These are phyloP conservation scores for Xylocampa areola DNA, from an alignment of 2,888 invertebrate species.

Conservation along the genomic window DNA sequence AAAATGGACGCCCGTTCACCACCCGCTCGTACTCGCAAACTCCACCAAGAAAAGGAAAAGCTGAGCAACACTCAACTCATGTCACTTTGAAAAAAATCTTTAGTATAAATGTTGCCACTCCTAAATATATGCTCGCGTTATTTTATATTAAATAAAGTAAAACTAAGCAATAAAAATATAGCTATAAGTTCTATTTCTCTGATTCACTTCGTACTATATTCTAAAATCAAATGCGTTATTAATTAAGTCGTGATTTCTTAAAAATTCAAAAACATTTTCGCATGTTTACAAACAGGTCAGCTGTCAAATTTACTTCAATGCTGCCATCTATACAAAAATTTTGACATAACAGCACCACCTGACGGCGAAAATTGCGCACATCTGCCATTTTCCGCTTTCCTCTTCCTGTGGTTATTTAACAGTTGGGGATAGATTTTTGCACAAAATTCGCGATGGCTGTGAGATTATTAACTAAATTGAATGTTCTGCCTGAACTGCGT, in stretches of 20 bases:
- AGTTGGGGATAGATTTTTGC: constrained; percentile 65
- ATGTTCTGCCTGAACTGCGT: constrained; percentile 78
- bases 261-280: background rate
- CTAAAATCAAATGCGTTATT: background rate
- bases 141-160: constrained; percentile 14
- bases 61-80: constrained; percentile 69
- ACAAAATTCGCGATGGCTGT: constrained; percentile 78
- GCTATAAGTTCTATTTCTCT: background rate
- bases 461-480: constrained; percentile 81
- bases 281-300: constrained; percentile 30
- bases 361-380: constrained; percentile 52
- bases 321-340: constrained; percentile 65
- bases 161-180: constrained; percentile 3
- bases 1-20: constrained; percentile 88
- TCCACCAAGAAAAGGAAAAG: constrained; percentile 70
- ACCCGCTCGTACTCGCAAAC: constrained; percentile 69
- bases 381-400: constrained; percentile 69
- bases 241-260: background rate
- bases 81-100: constrained; percentile 57
- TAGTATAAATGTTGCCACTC: constrained; percentile 66
- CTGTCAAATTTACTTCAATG: constrained; percentile 51
- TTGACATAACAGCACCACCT: constrained; percentile 70
- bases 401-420: constrained; percentile 88
- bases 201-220: background rate
- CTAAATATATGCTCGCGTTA: background rate